Evolutionary conservation across 2,113 vertebrate species (phyloP), one percentile per base, ranked within the genome.

Genomic region (Chloropsis hardwickii): DNA sequence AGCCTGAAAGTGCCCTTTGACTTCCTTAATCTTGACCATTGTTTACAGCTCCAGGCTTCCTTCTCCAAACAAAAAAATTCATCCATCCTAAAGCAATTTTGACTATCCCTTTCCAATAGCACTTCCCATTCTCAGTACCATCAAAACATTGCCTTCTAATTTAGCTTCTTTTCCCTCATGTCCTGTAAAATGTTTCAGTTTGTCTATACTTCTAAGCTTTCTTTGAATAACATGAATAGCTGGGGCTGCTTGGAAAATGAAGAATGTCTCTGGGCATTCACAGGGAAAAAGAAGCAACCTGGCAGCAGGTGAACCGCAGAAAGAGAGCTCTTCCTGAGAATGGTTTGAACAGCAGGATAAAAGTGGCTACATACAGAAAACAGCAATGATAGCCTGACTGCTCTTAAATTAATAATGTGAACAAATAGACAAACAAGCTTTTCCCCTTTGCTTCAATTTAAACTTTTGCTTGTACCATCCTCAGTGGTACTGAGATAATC

Each of bases 231-330:
- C 5, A 10, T 2, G 13, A 79, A 35, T 65, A 60, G 3, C 44
- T 65, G 11, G 9, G 22, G 11, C 29, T 5, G 2, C n/a, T 77
- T n/a, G 12, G 35, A 56, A 96, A 83, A 80, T 35, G 4, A 64
- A 78, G 33, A 62, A 40, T 24, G 6, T 51, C 18, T 78, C 56
- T 74, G 35, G 7, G 13, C 0, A 0, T 33, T 35, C 9, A 10
- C 8, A 25, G 12, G 23, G 8, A 40, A 86, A 64, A 88, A 69
- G 44, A 3, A 64, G 14, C 5, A 83, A 58, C 29, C 35, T 35
- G n/a, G 24, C 21, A 67, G 24, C 15, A 81, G 31, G 11, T 60
- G 39, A 91, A 58, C 7, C 64, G 44, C 21, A 86, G 54, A 29
- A 57, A 57, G 45, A 71, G 25, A 70, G 1, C 9, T 19, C 18